phyloP scores from a whole-genome alignment of 2,888 invertebrate species.

The Eudasyphora cyanicolor region DNA sequence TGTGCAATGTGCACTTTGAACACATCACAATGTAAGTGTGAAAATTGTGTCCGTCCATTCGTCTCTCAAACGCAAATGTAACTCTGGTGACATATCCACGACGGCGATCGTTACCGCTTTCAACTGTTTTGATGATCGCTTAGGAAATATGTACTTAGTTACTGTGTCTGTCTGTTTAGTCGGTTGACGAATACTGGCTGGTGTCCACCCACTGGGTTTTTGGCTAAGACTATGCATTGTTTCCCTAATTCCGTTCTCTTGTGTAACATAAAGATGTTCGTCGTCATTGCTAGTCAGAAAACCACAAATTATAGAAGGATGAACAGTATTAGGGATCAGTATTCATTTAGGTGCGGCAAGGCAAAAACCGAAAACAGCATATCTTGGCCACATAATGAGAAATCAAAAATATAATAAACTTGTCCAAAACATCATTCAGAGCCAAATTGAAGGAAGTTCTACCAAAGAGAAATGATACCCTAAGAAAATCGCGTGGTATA shows the following conservation, averaged over 20 bases:
- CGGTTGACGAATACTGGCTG: constrained; percentile 16
- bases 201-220: constrained; percentile 32
- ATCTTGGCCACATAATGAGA: too few species aligned
- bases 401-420: too few species aligned
- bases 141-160: background rate
- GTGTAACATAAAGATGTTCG: background rate
- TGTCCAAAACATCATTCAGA: too few species aligned
- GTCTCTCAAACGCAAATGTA: constrained; percentile 19
- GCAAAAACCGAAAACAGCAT: too few species aligned
- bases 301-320: constrained; percentile 38
- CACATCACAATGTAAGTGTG: constrained; percentile 32
- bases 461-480: too few species aligned
- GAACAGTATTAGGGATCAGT: too few species aligned
- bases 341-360: too few species aligned
- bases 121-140: background rate
- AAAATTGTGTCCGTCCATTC: background rate
- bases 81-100: constrained; percentile 34
- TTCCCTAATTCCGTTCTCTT: constrained; percentile 10
- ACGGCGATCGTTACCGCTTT: background rate
- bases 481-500: too few species aligned
- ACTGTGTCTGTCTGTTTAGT: background rate
- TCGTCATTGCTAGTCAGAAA: background rate
- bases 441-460: too few species aligned
- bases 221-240: constrained; percentile 19
- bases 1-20: background rate